Evolutionary conservation across 1,140 invertebrate species (phyloP), one percentile per base, ranked within the genome.

Genomic region (Halictus rubicundus): DNA sequence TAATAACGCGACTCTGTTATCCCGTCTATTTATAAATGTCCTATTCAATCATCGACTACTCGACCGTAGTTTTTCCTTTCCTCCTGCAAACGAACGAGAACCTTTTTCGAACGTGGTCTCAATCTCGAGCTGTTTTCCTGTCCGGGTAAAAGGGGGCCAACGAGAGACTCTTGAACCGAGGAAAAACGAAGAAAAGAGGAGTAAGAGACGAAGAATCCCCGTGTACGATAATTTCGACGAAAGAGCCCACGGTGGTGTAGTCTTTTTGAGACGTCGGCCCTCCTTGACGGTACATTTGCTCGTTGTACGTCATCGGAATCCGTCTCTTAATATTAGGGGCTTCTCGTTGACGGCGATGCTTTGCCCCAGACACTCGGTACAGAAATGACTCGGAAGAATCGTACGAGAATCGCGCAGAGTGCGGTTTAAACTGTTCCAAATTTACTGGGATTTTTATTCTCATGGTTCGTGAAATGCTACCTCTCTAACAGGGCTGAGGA

Each of bases 231-330:
- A 57, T 57, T 57, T 57, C 54, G n/a, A 21, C 54, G 54, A 57
- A n/a, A 57, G 21, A n/a, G 54, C 6, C 6, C 54, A n/a, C 54
- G 54, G 21, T 21, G 54, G 0, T 57, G 54, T 57, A 57, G 54
- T 57, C 54, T 57, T 57, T 57, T 57, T 57, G 21, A 57, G 54
- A 8, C 54, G 54, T n/a, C 54, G 54, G 19, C 21, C 54, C 54
- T 57, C n/a, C 54, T n/a, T 8, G 54, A n/a, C 54, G 54, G 54
- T 57, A 57, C 54, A 57, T 64, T 64, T n/a, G 63, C 63, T 12
- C 32, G 63, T 37, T 37, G 32, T 39, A 37, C 32, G 63, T 39
- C 63, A 64, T 39, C 63, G 19, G 21, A 37, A 39, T 64, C 63
- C 63, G 14, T 21, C 63, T n/a, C 37, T 64, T 64, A 64, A 64